These are phyloP conservation scores for Daktulosphaira vitifoliae DNA, from an alignment of 1,140 invertebrate genomes.

Conservation along the genomic window DNA sequence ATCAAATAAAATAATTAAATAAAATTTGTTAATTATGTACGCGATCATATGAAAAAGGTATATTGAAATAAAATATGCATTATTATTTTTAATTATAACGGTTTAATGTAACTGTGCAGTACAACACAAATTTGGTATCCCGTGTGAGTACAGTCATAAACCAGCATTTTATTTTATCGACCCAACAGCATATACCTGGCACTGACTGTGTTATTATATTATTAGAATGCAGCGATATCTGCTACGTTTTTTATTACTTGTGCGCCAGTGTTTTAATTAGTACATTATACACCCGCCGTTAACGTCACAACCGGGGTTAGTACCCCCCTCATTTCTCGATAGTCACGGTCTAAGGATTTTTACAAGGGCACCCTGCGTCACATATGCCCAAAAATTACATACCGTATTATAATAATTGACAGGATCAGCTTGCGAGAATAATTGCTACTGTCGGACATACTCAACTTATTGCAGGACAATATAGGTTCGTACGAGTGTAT, in stretches of 20 bases:
- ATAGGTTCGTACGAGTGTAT: no score
- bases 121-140: constrained; percentile 1
- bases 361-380: constrained; percentile 6
- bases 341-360: constrained; percentile 21
- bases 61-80: no score
- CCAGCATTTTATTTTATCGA: not conserved
- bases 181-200: not conserved
- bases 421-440: constrained; percentile 29
- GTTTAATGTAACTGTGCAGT: no score
- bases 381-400: constrained; percentile 24
- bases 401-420: constrained; percentile 33
- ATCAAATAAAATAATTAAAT: no score
- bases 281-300: not conserved
- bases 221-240: not conserved
- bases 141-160: constrained; percentile 7
- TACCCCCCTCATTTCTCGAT: constrained; percentile 1
- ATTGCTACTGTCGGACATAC: constrained; percentile 1
- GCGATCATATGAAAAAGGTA: no score
- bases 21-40: no score
- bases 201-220: not conserved
- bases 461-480: no score
- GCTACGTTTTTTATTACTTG: not conserved
- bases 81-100: no score
- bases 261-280: constrained; percentile 25
- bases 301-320: not conserved